These are phyloP conservation scores for Drosophila arizonae DNA, from an alignment of 1,140 invertebrate species.

Conservation along the genomic window DNA sequence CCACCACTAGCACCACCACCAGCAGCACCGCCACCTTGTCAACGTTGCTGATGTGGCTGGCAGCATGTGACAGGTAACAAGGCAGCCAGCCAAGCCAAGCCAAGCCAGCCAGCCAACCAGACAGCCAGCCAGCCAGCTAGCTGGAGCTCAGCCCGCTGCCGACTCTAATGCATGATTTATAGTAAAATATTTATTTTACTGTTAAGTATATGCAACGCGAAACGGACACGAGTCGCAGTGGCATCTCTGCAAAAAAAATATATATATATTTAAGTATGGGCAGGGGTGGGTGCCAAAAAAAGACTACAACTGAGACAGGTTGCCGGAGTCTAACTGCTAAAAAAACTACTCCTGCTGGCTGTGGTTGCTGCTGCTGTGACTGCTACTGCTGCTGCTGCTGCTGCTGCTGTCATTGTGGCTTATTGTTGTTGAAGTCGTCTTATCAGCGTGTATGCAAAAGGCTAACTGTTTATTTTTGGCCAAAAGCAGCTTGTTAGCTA, in stretches of 20 bases:
- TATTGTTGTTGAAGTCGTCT: constrained; percentile 65
- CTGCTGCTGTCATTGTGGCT: constrained; percentile 49
- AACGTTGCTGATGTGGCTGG: constrained; percentile 50
- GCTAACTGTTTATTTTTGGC: constrained; percentile 51
- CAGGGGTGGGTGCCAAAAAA: constrained; percentile 39
- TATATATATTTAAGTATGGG: neutral
- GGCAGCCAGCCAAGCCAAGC: constrained; percentile 36
- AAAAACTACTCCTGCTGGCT: neutral
- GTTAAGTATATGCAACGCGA: constrained; percentile 70
- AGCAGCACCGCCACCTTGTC: neutral
- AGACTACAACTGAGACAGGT: constrained; percentile 50
- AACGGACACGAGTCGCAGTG: constrained; percentile 34
- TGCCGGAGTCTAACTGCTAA: constrained; percentile 30
- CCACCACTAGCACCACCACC: neutral
- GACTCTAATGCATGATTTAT: constrained; percentile 79
- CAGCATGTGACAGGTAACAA: constrained; percentile 70
- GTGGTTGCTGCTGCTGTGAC: constrained; percentile 22
- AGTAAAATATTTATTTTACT: constrained; percentile 82
- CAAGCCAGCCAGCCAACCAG: constrained; percentile 38
- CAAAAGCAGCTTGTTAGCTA: constrained; percentile 58
- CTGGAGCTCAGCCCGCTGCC: constrained; percentile 41
- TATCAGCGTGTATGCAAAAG: constrained; percentile 74
- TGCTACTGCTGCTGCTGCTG: constrained; percentile 36
- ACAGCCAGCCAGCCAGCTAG: constrained; percentile 24
- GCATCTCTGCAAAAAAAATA: constrained; percentile 1